A percentile compares a stretch with the other conserved stretches of the same genome.
These are phyloP conservation scores for Drosophila simulans DNA, from an alignment of 1,140 invertebrate genomes.

Conservation along the genomic window DNA sequence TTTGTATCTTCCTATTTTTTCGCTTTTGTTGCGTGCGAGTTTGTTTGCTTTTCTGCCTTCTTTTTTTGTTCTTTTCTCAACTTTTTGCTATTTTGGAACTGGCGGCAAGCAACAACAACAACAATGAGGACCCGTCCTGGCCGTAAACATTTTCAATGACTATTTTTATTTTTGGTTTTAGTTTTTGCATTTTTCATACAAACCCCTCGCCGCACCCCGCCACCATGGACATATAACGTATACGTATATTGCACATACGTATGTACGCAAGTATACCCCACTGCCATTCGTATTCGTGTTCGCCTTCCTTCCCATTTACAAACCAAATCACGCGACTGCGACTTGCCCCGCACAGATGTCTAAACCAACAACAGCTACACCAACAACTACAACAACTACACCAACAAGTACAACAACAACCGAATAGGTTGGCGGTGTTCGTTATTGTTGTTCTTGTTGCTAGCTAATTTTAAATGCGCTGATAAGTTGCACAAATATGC, in stretches of 20 bases:
- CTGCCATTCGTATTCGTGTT: slow-evolving; percentile 7
- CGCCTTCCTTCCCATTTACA: slow-evolving; percentile 71
- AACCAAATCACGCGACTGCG: slow-evolving; percentile 77
- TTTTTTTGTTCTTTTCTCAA: background rate
- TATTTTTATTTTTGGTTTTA: slow-evolving; percentile 75
- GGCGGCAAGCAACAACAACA: slow-evolving; percentile 16
- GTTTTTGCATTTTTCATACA: slow-evolving; percentile 66
- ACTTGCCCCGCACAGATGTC: slow-evolving; percentile 70
- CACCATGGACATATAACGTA: background rate
- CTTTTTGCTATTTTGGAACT: slow-evolving; percentile 63
- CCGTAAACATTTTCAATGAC: slow-evolving; percentile 80
- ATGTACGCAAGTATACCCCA: background rate
- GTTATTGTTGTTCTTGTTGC: slow-evolving; percentile 28
- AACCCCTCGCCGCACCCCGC: background rate
- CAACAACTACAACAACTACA: slow-evolving; percentile 11
- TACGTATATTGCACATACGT: background rate
- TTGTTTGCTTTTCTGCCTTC: background rate
- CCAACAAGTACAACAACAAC: slow-evolving; percentile 26
- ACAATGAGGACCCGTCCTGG: slow-evolving; percentile 40
- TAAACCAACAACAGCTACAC: slow-evolving; percentile 48
- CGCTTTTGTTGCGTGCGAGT: slow-evolving; percentile 5
- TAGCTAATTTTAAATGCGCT: slow-evolving; percentile 79
- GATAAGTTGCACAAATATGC: slow-evolving; percentile 80
- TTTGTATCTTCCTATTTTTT: background rate
- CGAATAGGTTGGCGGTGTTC: slow-evolving; percentile 45